phyloP scores from a whole-genome alignment of 2,888 invertebrate genomes.

The Laothoe populi region DNA sequence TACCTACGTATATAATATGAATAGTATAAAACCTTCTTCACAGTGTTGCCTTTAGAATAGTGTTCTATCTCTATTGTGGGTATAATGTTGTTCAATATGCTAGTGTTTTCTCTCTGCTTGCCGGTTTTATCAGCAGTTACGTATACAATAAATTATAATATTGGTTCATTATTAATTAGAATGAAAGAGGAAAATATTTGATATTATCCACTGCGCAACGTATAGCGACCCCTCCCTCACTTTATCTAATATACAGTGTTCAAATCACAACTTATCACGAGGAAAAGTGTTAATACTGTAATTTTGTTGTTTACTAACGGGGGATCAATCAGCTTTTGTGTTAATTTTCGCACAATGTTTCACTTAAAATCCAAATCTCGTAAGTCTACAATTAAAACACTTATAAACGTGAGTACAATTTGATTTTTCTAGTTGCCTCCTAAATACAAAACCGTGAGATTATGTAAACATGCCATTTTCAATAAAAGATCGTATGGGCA shows the following conservation, averaged over 20 bases:
- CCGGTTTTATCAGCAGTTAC: no score
- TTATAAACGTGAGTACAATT: constrained; percentile 56
- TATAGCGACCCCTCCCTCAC: background rate
- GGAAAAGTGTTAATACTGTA: background rate
- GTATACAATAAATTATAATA: no score
- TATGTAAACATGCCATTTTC: constrained; percentile 44
- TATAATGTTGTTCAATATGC: no score
- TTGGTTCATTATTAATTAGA: background rate
- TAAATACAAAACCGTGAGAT: background rate
- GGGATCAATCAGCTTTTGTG: background rate
- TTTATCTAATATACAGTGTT: background rate
- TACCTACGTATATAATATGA: background rate
- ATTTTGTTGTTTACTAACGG: background rate
- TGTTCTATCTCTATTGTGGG: no score
- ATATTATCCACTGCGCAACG: background rate
- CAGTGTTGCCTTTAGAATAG: no score
- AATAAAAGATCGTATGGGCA: constrained; percentile 47
- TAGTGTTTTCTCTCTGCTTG: no score
- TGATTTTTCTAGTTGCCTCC: constrained; percentile 20
- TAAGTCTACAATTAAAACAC: constrained; percentile 36
- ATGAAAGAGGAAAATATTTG: background rate
- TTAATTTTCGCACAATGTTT: constrained; percentile 45
- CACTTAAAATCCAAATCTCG: constrained; percentile 47
- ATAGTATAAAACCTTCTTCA: no score
- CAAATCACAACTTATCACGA: background rate